Evolutionary conservation across 2,888 invertebrate genomes (phyloP).

Genomic region (Arctia plantaginis): DNA sequence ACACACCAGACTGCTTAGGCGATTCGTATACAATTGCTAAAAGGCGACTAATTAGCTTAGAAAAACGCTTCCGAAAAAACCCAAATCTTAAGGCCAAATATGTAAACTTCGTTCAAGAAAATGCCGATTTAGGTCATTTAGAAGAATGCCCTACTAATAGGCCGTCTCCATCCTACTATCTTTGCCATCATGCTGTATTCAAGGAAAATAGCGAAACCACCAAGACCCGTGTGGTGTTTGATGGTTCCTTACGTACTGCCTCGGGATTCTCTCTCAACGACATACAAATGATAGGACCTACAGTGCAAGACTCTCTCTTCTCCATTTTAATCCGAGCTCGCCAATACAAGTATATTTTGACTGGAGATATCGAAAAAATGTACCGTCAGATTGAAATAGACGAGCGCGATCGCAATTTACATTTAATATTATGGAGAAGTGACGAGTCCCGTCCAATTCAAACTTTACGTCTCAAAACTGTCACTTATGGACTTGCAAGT

Average conservation of each 20-base stretch:
- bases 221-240: constrained; percentile 38
- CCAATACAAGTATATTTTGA: constrained; percentile 26
- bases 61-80: constrained; percentile 15
- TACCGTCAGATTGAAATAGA: constrained; percentile 24
- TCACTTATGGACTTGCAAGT: constrained; percentile 27
- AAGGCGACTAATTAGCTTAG: constrained; percentile 14
- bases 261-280: constrained; percentile 34
- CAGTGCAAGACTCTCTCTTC: constrained; percentile 30
- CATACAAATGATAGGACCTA: constrained; percentile 31
- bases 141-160: constrained; percentile 2
- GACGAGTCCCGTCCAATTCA: constrained; percentile 18
- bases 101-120: constrained; percentile 17
- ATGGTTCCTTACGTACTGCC: constrained; percentile 28
- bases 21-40: constrained; percentile 40
- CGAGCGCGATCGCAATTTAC: constrained; percentile 8
- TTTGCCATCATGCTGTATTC: constrained; percentile 35
- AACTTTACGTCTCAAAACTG: constrained; percentile 33
- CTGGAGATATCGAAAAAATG: constrained; percentile 36
- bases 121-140: constrained; percentile 8
- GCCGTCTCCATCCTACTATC: constrained; percentile 18
- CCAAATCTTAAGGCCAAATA: constrained; percentile 19
- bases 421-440: constrained; percentile 27
- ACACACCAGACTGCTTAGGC: constrained; percentile 27
- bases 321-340: constrained; percentile 28
- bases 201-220: constrained; percentile 31